phyloP scores from a whole-genome alignment of 2,888 invertebrate species.

The Hymenopus coronatus region DNA sequence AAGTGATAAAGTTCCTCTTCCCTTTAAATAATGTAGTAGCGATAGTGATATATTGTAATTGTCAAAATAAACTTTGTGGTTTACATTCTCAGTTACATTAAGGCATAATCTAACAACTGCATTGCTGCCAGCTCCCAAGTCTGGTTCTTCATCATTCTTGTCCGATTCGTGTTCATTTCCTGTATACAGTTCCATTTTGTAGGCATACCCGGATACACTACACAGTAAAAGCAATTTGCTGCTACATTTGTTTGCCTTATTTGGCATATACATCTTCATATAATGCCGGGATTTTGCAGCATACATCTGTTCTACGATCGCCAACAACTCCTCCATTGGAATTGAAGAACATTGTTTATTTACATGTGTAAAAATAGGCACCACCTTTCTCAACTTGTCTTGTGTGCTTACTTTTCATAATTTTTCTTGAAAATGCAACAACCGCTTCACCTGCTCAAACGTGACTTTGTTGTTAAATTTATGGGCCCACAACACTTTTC shows the following conservation, averaged over 20 bases:
- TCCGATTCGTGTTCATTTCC: constrained; percentile 29
- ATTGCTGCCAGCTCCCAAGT: constrained; percentile 36
- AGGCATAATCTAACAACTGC: constrained; percentile 33
- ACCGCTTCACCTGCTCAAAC: too few relatives aligned
- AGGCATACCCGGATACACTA: constrained; percentile 35
- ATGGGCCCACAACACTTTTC: too few relatives aligned
- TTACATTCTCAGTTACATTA: constrained; percentile 31
- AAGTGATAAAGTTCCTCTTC: constrained; percentile 37
- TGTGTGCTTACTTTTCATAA: too few relatives aligned
- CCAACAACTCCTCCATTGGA: too few relatives aligned
- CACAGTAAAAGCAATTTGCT: constrained; percentile 35
- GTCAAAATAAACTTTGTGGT: constrained; percentile 41
- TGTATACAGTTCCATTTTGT: constrained; percentile 35
- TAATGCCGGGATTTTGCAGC: constrained; percentile 41
- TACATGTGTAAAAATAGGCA: too few relatives aligned
- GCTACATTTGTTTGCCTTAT: constrained; percentile 38
- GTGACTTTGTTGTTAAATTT: too few relatives aligned
- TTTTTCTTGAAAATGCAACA: too few relatives aligned
- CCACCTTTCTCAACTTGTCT: too few relatives aligned
- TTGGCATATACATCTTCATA: constrained; percentile 40
- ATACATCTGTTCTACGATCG: constrained; percentile 40
- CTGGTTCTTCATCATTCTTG: constrained; percentile 27
- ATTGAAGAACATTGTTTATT: too few relatives aligned
- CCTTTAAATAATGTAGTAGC: constrained; percentile 37
- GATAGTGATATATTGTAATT: constrained; percentile 41